Conservation (phyloP, 2,113 vertebrate species). For the Lichenostomus cassidix region DNA sequence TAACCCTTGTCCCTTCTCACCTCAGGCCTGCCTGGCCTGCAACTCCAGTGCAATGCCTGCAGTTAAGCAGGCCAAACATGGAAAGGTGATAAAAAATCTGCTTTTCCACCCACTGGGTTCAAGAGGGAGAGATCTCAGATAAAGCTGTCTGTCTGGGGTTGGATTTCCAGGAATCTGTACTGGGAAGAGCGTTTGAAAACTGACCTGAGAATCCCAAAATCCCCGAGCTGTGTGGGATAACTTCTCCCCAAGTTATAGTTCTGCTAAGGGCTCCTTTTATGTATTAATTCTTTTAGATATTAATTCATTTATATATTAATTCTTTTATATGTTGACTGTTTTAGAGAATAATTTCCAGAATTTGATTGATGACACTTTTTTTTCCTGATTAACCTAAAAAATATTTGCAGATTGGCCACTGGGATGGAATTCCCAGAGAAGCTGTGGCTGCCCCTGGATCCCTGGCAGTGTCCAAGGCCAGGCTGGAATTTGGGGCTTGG, state of each 20-base stretch:
- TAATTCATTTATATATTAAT: too few relatives aligned
- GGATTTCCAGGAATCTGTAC: not conserved
- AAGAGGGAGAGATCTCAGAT: not conserved
- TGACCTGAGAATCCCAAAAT: too few relatives aligned
- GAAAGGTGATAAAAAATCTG: not conserved
- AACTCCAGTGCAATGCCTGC: not conserved
- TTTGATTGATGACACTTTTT: not conserved
- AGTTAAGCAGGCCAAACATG: not conserved
- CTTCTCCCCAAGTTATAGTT: too few relatives aligned
- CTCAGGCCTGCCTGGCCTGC: not conserved
- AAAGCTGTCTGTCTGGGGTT: not conserved
- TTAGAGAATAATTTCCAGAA: not conserved
- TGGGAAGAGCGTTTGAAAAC: not conserved
- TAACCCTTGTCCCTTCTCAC: not conserved
- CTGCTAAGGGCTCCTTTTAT: too few relatives aligned
- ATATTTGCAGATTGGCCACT: not conserved
- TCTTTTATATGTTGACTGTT: too few relatives aligned
- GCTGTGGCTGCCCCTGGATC: not conserved
- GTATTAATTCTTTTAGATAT: too few relatives aligned
- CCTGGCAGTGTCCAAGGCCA: not conserved
- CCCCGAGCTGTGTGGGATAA: not conserved
- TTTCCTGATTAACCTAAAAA: not conserved
- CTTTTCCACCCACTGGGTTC: not conserved
- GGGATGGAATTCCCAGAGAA: not conserved
- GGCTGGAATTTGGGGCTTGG: not conserved